Conservation (phyloP, 2,113 vertebrate species). For the Thamnaconus septentrionalis region DNA sequence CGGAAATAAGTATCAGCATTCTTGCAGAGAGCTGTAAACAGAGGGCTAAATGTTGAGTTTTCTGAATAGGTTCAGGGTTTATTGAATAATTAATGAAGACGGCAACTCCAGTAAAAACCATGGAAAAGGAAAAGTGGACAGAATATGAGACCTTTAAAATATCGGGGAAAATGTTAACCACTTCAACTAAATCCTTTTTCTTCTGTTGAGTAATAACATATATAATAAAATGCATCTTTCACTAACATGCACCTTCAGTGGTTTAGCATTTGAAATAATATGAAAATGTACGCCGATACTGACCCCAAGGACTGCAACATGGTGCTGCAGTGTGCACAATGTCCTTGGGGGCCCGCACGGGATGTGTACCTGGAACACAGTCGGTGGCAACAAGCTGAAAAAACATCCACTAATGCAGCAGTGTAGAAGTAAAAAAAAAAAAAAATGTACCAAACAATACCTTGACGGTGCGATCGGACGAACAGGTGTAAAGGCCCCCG, state of each 20-base stretch:
- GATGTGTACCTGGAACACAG: constrained; percentile 80
- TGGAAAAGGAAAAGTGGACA: no score
- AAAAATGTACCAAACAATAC: constrained; percentile 51
- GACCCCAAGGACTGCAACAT: constrained; percentile 82
- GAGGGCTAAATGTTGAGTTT: no score
- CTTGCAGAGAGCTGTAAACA: no score
- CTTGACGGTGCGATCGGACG: constrained; percentile 85
- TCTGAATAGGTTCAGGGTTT: no score
- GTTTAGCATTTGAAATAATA: background rate
- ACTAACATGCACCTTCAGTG: background rate
- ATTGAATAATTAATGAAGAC: no score
- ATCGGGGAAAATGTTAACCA: no score
- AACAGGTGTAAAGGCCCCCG: constrained; percentile 87
- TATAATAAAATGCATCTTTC: background rate
- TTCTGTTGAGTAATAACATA: no score
- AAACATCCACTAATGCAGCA: background rate
- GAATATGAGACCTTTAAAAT: no score
- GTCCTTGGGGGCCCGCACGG: constrained; percentile 87
- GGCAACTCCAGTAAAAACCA: no score
- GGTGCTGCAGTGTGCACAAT: constrained; percentile 79
- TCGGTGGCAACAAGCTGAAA: background rate
- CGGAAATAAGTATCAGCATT: no score
- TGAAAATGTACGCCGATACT: constrained; percentile 30
- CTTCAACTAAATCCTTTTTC: no score
- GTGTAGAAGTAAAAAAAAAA: background rate